phyloP scores from a whole-genome alignment of 37 sponge, comb jelly and placozoan genomes.

The Haliclona indistincta region DNA sequence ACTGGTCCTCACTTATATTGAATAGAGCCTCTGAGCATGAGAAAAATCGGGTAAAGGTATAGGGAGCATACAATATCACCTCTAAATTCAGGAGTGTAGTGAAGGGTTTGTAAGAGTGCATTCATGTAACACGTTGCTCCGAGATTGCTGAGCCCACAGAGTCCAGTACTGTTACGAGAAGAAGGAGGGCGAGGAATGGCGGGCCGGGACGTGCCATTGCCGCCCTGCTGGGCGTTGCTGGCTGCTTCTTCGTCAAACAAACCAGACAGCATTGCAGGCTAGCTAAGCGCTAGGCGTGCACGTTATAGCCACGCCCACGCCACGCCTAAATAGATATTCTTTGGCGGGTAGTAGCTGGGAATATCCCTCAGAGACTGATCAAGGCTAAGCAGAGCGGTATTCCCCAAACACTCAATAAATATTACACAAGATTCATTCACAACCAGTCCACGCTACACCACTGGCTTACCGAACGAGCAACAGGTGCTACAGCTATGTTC shows the following conservation, averaged over 20 bases:
- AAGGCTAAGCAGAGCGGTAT: too few species aligned
- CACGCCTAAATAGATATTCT: too few species aligned
- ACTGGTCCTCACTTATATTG: conserved; percentile 41
- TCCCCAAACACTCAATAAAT: too few species aligned
- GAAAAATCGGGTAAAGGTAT: too few species aligned
- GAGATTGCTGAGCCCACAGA: conserved; percentile 84
- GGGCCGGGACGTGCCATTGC: neutral
- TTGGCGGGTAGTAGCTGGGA: too few species aligned
- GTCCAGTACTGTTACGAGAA: conserved; percentile 50
- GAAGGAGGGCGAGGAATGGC: conserved; percentile 36
- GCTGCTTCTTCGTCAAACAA: conserved; percentile 61
- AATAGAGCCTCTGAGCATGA: conserved; percentile 55
- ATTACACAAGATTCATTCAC: too few species aligned
- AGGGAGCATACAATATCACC: conserved; percentile 11
- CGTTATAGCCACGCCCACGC: too few species aligned
- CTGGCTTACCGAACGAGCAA: too few species aligned
- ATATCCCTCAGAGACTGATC: too few species aligned
- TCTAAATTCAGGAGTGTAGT: conserved; percentile 89
- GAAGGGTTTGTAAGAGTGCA: conserved; percentile 86
- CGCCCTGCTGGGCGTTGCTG: neutral
- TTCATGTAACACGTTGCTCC: conserved; percentile 96
- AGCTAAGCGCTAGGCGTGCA: too few species aligned
- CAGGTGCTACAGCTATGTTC: too few species aligned
- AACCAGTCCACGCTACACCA: too few species aligned
- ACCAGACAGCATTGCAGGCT: conserved; percentile 59